phyloP scores from a whole-genome alignment of 2,888 invertebrate genomes.

The Xestia rhomboidea region DNA sequence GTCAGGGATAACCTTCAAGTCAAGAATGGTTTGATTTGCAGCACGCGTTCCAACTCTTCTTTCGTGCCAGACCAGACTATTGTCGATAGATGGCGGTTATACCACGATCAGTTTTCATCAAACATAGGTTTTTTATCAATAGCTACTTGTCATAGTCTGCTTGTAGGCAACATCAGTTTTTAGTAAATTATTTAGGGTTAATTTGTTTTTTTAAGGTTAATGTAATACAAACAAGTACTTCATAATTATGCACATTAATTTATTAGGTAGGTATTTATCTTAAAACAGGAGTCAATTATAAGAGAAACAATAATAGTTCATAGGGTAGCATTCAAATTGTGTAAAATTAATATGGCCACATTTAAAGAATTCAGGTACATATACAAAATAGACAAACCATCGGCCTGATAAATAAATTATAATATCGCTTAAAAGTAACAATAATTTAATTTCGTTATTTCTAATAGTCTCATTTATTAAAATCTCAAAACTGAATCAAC shows the following conservation, averaged over 20 bases:
- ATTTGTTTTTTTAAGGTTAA: neutral
- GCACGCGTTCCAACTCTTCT: too few relatives aligned
- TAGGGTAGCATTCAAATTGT: conserved; percentile 78
- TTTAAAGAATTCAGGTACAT: conserved; percentile 90
- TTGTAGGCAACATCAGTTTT: neutral
- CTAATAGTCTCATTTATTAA: conserved; percentile 86
- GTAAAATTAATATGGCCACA: conserved; percentile 89
- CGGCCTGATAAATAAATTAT: conserved; percentile 84
- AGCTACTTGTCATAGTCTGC: neutral
- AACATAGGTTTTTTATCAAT: too few relatives aligned
- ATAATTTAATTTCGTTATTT: conserved; percentile 87
- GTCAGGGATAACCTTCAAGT: too few relatives aligned
- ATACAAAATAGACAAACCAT: conserved; percentile 82
- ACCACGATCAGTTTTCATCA: too few relatives aligned
- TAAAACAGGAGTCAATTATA: conserved; percentile 85
- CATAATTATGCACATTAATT: conserved; percentile 84
- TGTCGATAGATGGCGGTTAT: too few relatives aligned
- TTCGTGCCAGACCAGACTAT: too few relatives aligned
- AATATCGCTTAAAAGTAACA: conserved; percentile 82
- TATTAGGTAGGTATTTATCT: conserved; percentile 86
- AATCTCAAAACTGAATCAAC: conserved; percentile 84
- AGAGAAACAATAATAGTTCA: conserved; percentile 81
- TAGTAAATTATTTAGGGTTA: neutral
- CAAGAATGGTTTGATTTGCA: too few relatives aligned
- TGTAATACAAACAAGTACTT: conserved; percentile 66